Percentiles rank a stretch among this genome's conserved stretches.
Evolutionary conservation across 2,113 vertebrate species (phyloP).

Genomic region (Cheirogaleus medius): DNA sequence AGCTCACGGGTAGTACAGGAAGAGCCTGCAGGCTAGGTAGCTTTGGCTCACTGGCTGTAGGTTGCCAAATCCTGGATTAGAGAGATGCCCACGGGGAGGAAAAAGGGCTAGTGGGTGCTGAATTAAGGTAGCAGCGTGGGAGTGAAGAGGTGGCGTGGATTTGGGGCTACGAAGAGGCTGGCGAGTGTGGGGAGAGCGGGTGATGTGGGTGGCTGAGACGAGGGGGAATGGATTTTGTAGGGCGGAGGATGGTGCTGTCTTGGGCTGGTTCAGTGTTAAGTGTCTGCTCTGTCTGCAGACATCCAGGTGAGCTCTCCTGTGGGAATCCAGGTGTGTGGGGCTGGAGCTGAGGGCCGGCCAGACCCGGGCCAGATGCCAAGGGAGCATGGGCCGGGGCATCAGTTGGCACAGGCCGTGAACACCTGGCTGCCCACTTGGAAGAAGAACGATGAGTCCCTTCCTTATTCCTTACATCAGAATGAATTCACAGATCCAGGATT

Average conservation of each 20-base stretch:
- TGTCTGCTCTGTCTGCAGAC: not conserved
- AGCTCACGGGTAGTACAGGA: not conserved
- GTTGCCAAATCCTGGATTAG: not conserved
- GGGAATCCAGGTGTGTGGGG: not conserved
- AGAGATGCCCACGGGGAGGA: not conserved
- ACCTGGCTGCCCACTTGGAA: not conserved
- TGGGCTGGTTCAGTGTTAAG: not conserved
- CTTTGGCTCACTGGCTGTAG: not conserved
- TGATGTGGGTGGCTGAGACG: not conserved
- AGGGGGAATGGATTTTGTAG: not conserved
- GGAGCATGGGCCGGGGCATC: fast-evolving
- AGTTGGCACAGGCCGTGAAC: not conserved
- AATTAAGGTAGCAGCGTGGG: not conserved
- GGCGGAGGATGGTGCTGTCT: not conserved
- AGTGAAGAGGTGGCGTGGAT: not conserved
- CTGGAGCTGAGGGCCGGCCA: not conserved
- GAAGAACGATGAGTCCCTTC: not conserved
- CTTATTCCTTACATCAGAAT: not conserved
- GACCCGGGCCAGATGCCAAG: not conserved
- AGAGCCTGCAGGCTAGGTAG: not conserved
- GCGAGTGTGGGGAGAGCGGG: fast-evolving
- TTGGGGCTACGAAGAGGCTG: not conserved
- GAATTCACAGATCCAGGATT: not conserved
- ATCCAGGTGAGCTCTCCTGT: not conserved
- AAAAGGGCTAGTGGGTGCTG: not conserved